Evolutionary conservation across 2,888 invertebrate genomes (phyloP).

Genomic region (Megastigmus dorsalis): DNA sequence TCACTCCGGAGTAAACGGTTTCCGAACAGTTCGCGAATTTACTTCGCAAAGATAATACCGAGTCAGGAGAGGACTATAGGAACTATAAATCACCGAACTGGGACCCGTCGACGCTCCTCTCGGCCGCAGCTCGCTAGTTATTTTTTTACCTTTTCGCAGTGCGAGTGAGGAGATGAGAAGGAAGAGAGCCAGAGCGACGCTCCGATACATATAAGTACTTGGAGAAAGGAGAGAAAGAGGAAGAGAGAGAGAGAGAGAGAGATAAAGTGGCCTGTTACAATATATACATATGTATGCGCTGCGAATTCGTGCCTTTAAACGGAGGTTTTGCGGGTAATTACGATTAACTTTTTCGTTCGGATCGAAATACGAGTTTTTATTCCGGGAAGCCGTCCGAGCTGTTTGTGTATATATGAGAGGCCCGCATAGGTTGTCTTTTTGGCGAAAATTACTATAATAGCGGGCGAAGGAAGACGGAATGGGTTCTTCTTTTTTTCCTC

Average conservation of each 20-base stretch:
- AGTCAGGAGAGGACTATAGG: constrained; percentile 21
- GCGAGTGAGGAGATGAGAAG: no score
- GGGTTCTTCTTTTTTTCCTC: constrained; percentile 18
- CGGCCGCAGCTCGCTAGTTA: constrained; percentile 16
- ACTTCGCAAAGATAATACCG: constrained; percentile 32
- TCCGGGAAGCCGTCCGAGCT: constrained; percentile 46
- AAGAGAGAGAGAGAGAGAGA: constrained; percentile 10
- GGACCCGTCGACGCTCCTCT: constrained; percentile 49
- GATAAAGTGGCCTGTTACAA: neutral
- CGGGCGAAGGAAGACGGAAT: constrained; percentile 14
- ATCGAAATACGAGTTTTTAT: constrained; percentile 53
- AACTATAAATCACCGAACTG: constrained; percentile 49
- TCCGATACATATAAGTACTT: constrained; percentile 1
- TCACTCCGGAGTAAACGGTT: constrained; percentile 30
- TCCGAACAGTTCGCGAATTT: constrained; percentile 41
- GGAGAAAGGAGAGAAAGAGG: constrained; percentile 13
- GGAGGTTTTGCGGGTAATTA: constrained; percentile 46
- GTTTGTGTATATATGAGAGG: neutral
- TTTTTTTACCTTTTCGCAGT: constrained; percentile 32
- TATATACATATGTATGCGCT: constrained; percentile 37
- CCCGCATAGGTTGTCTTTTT: constrained; percentile 5
- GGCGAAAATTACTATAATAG: constrained; percentile 54
- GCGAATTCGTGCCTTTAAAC: constrained; percentile 31
- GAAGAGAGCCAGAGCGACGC: neutral
- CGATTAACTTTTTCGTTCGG: constrained; percentile 46